Conservation (phyloP, 35 echinoderm and acorn worm species). For the Apostichopus californicus region DNA sequence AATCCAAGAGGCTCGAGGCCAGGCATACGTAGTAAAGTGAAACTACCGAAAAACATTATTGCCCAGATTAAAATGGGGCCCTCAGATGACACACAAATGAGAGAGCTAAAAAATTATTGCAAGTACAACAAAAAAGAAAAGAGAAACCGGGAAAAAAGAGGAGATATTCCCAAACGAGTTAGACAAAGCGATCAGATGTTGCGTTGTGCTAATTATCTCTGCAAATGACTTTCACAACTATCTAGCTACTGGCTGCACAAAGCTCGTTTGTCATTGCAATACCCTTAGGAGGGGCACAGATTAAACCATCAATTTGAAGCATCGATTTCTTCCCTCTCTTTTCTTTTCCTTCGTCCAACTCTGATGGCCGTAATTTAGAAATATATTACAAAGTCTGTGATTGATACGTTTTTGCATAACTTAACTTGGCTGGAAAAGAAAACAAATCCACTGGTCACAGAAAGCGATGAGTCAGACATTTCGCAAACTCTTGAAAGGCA, state of each 20-base stretch:
- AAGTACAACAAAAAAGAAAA: too few species aligned
- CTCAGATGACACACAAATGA: too few species aligned
- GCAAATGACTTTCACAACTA: conserved; percentile 37
- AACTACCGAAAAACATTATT: background rate
- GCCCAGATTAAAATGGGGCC: conserved; percentile 12
- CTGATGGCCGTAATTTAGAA: background rate
- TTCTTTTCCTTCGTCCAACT: background rate
- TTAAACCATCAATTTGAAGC: background rate
- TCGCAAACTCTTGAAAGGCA: too few species aligned
- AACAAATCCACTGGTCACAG: too few species aligned
- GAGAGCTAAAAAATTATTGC: too few species aligned
- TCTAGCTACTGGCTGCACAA: background rate
- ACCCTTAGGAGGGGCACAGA: conserved; percentile 17
- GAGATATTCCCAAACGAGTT: background rate
- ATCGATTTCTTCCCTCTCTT: background rate
- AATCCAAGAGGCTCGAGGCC: too few species aligned
- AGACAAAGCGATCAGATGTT: background rate
- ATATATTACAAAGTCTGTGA: background rate
- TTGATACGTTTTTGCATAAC: background rate
- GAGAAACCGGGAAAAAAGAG: too few species aligned
- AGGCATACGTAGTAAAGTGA: too few species aligned
- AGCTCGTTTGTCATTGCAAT: conserved; percentile 12
- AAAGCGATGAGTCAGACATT: too few species aligned
- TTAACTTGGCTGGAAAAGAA: too few species aligned
- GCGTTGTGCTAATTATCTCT: conserved; percentile 21